Evolutionary conservation across 2,113 vertebrate genomes (phyloP).

Genomic region (Chloropsis hardwickii): DNA sequence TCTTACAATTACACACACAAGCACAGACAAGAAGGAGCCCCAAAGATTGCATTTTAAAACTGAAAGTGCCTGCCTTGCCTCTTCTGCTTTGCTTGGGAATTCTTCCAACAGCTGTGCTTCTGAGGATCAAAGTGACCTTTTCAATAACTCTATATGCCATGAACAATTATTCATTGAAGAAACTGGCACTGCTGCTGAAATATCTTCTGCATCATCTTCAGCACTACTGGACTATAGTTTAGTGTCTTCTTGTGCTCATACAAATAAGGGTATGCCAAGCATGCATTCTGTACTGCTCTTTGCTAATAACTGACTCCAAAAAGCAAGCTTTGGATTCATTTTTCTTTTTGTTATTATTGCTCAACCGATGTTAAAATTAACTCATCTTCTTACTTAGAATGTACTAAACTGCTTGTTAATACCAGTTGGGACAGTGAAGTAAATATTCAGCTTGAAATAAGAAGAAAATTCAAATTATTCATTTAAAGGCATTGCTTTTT

Average conservation of each 20-base stretch:
- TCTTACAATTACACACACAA: constrained; percentile 45
- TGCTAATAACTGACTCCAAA: constrained; percentile 46
- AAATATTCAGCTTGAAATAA: not conserved
- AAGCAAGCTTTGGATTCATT: not conserved
- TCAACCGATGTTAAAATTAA: constrained; percentile 24
- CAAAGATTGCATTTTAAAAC: constrained; percentile 60
- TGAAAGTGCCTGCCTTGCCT: constrained; percentile 61
- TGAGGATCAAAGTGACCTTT: constrained; percentile 72
- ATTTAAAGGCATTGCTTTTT: not conserved
- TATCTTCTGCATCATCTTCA: constrained; percentile 63
- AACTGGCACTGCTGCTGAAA: constrained; percentile 47
- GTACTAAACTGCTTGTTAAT: constrained; percentile 28
- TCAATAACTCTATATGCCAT: constrained; percentile 48
- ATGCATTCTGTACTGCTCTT: constrained; percentile 46
- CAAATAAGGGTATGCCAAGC: constrained; percentile 76
- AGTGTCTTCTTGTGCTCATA: constrained; percentile 67
- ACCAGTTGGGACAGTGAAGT: not conserved
- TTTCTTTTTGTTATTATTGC: not conserved
- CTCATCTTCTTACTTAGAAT: not conserved
- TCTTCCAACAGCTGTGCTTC: constrained; percentile 69
- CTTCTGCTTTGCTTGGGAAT: constrained; percentile 62
- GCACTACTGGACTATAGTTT: constrained; percentile 65
- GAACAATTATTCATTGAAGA: constrained; percentile 70
- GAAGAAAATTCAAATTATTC: not conserved
- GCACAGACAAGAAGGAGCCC: constrained; percentile 58